Conservation (phyloP, 2,113 vertebrate genomes). For the Synodontis membranacea region DNA sequence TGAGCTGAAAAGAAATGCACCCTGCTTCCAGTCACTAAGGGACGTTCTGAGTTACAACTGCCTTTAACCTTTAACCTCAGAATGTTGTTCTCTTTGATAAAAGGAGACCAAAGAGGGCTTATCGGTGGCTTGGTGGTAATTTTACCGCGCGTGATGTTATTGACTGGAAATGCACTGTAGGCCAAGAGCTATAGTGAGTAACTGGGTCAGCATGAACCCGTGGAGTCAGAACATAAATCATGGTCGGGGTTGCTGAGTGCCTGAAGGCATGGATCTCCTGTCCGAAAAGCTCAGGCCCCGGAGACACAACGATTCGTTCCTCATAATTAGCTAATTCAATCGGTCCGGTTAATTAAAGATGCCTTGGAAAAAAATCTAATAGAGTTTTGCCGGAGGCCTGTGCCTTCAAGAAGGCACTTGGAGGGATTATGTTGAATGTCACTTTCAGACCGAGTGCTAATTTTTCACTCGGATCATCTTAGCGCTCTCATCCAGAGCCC, state of each 20-base stretch:
- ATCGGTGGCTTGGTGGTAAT: constrained; percentile 20
- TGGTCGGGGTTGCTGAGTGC: not conserved
- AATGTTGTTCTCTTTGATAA: not conserved
- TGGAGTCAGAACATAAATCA: constrained; percentile 32
- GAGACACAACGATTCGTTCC: constrained; percentile 7
- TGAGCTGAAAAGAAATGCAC: not conserved
- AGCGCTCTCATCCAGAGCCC: not conserved
- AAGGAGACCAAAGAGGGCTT: not conserved
- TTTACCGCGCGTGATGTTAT: constrained; percentile 26
- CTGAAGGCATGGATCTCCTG: constrained; percentile 28
- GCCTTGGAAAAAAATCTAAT: not conserved
- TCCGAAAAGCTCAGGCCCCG: not conserved
- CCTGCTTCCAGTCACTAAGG: not conserved
- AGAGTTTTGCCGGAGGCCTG: constrained; percentile 14
- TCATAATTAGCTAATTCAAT: constrained; percentile 41
- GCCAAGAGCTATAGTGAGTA: constrained; percentile 14
- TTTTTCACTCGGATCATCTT: constrained; percentile 14
- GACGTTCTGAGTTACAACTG: no score
- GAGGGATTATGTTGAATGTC: not conserved
- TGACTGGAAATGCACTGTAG: constrained; percentile 17
- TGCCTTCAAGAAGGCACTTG: not conserved
- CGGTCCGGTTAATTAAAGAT: constrained; percentile 33
- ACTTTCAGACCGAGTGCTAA: not conserved
- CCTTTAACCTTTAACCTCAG: constrained; percentile 13
- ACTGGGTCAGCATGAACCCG: constrained; percentile 21